Base-by-base conservation (phyloP, 2,797 vertebrate genomes). In the Paramormyrops hopkinsi region DNA sequence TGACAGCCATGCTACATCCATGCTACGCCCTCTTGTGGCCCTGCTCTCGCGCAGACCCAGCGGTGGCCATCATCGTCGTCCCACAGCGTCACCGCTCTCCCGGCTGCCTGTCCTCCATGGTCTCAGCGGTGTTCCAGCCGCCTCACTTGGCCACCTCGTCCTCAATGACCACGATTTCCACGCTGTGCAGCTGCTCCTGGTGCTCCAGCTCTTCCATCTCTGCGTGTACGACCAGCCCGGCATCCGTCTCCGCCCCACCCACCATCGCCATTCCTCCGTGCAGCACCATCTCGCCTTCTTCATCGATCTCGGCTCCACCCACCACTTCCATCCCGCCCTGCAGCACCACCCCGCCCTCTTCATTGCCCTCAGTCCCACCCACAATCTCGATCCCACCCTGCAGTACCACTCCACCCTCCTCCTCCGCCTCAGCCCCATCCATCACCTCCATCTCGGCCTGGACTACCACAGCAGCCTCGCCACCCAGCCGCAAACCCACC, bases 101-200 rank as follows among this genome's bases (percentile, higher is more conserved):
- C 17, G 46, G 46, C 46, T 84, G 82, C 44, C 44, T 1, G 9
- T 50, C 41, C 22, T 84, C 82, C 82, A 11, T 4, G n/a, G 22
- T 48, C 85, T 37, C 53, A 0, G 50, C 25, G 7, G 25, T 17
- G 33, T 14, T 50, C 25, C 25, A 6, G 50, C 48, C 19, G 85
- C 14, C n/a, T 88, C 90, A 76, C 90, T 84, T 89, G 41, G 90
- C 90, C 86, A 88, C 88, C 87, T 96, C 96, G 84, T 91, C 90
- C 93, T 95, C 95, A 89, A 96, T 93, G 90, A 96, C 95, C 90
- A 96, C 95, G 91, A 97, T 95, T 92, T 96, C 96, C 90, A 96
- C 95, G 50, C 96, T 94, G 93, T 97, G 95, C 91, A 94, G 92
- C 86, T 93, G 94, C 88, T 97, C 96, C 92, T 95, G 94, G 90